A percentile compares a stretch with the other conserved stretches of the same genome.
phyloP scores from a whole-genome alignment of 2,113 vertebrate genomes.

The Malurus alboscapulatus region DNA sequence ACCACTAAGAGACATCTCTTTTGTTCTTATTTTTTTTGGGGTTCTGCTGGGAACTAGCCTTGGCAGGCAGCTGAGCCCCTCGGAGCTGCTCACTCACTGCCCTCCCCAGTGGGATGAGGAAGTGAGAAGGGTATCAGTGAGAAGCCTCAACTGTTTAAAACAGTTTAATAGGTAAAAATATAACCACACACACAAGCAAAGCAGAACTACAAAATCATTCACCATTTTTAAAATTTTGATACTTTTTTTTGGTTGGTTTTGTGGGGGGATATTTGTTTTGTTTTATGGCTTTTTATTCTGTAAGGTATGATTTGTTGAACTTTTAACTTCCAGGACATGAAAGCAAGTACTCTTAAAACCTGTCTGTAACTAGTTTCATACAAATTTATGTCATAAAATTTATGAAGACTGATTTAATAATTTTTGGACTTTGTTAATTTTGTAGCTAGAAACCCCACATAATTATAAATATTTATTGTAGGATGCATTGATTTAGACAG shows the following conservation, averaged over 20 bases:
- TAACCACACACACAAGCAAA: neutral
- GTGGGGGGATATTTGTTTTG: neutral
- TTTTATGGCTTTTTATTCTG: neutral
- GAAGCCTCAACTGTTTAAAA: neutral
- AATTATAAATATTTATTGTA: neutral
- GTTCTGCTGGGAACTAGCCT: neutral
- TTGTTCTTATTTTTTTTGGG: accelerated
- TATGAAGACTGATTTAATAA: neutral
- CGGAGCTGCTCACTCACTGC: accelerated
- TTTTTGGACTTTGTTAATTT: neutral
- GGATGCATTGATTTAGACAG: neutral
- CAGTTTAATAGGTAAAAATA: neutral
- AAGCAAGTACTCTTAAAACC: neutral
- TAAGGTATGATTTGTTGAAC: neutral
- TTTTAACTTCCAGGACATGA: neutral
- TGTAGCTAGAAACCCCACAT: neutral
- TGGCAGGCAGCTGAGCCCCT: neutral
- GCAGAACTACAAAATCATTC: neutral
- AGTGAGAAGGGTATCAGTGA: neutral
- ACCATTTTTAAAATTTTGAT: neutral
- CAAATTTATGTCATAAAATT: neutral
- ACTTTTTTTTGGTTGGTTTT: neutral
- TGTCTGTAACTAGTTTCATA: neutral
- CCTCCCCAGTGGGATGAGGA: neutral
- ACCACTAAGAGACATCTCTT: neutral